Evolutionary conservation across 2,888 invertebrate genomes (phyloP).

Genomic region (Heliconius cydno): DNA sequence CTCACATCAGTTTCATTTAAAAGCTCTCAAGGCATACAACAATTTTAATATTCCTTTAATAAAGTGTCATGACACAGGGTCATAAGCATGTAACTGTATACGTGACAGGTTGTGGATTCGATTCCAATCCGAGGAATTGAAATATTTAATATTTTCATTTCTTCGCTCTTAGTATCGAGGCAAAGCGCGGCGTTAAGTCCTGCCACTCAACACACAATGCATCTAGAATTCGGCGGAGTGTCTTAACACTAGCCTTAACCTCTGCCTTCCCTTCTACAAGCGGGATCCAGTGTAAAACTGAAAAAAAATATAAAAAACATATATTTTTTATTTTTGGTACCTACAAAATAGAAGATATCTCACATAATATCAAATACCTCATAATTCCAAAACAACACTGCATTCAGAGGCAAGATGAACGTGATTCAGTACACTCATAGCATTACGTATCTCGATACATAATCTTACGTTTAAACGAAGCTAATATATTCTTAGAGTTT

Average conservation of each 20-base stretch:
- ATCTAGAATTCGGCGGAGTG: too few relatives aligned
- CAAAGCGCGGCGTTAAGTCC: too few relatives aligned
- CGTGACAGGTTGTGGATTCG: neutral
- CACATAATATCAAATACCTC: neutral
- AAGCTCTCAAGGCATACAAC: neutral
- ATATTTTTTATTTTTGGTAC: neutral
- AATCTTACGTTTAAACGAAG: constrained; percentile 20
- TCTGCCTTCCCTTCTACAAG: too few relatives aligned
- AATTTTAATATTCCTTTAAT: neutral
- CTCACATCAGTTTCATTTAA: neutral
- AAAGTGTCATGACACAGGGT: too few relatives aligned
- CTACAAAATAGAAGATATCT: neutral
- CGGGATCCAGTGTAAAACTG: neutral
- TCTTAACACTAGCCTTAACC: too few relatives aligned
- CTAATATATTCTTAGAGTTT: constrained; percentile 22
- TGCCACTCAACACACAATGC: too few relatives aligned
- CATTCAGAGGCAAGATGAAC: constrained; percentile 17
- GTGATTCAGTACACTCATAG: constrained; percentile 25
- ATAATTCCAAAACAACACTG: constrained; percentile 3
- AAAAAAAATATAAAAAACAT: neutral
- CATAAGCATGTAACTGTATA: too few relatives aligned
- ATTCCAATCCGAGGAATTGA: neutral
- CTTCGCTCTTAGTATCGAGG: too few relatives aligned
- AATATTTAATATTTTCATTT: too few relatives aligned
- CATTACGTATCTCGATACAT: constrained; percentile 24